A percentile compares a stretch with the other conserved stretches of the same genome.
Conservation (phyloP, 2,113 vertebrate species). For the Alethe diademata region DNA sequence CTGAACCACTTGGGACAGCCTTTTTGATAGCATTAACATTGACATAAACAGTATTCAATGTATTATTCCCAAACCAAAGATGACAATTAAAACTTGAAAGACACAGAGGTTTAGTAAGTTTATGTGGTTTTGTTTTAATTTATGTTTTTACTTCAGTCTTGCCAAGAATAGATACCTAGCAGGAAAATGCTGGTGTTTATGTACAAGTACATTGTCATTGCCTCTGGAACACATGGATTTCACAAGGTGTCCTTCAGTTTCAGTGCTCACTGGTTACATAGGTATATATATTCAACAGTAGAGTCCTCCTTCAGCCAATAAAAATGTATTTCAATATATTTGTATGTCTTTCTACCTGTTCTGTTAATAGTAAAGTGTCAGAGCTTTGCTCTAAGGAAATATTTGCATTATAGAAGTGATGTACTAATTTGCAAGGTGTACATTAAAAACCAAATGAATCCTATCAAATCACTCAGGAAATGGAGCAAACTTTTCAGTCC, state of each 20-base stretch:
- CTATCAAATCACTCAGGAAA: background rate
- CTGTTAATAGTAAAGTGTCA: background rate
- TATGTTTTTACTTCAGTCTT: background rate
- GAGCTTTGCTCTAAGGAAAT: background rate
- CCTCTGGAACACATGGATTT: background rate
- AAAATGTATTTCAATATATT: background rate
- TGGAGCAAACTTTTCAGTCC: background rate
- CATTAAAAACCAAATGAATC: background rate
- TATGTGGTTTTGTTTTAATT: background rate
- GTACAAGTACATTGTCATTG: background rate
- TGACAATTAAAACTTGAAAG: background rate
- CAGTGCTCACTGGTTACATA: background rate
- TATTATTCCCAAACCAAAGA: background rate
- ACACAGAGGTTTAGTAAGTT: background rate
- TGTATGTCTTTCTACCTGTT: background rate
- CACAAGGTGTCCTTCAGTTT: background rate
- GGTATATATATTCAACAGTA: background rate
- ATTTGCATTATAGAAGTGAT: background rate
- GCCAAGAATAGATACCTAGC: background rate
- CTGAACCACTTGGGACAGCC: background rate
- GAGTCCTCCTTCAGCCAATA: background rate
- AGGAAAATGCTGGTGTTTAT: background rate
- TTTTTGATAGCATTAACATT: background rate
- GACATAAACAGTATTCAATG: background rate
- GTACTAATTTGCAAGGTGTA: background rate